Evolutionary conservation across 2,888 invertebrate genomes (phyloP), one percentile per base, ranked within the genome.

Genomic region (Diaphora mendica): DNA sequence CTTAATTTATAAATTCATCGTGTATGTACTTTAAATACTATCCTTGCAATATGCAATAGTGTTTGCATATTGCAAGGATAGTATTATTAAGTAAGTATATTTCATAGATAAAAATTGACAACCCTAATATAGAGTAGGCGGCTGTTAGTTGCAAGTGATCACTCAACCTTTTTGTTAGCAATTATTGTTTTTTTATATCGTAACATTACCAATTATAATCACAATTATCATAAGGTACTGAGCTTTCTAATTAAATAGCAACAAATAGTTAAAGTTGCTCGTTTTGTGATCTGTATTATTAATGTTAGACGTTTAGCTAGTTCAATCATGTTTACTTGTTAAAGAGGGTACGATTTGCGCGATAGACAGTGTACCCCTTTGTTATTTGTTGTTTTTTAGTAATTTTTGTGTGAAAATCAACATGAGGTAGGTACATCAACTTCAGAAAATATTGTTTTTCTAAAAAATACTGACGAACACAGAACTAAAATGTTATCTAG

Each of bases 271-370:
- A 70, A 77, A 68, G 74, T 76, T 83, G 77, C 76, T 82, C 80
- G 68, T 79, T 77, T 75, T 80, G 74, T 83, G 83, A 83, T 83
- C 73, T 68, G 72, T 82, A 75, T 74, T 77, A 76, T 75, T 74
- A 68, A 75, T 70, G 68, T 75, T 75, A 20, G 65, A 75, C 48
- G 51, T 42, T 42, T 76, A 73, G 68, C 30, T 73, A 64, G 68
- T 73, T 68, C 30, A 64, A 64, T 71, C 64, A 71, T 39, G 35
- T 20, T 71, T 51, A 55, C 51, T 17, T 65, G n/a, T 64, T 26
- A 51, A 23, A 15, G 65, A n/a, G 65, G n/a, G 55, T 3, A 51
- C 26, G 51, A 64, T 23, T 39, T 48, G 26, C 64, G 44, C 11
- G 11, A 9, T 35, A 35, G 44, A 20, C 20, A 30, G 20, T 23